These are phyloP conservation scores for Myoxocephalus aenaeus DNA, from an alignment of 2,797 vertebrate species.

Conservation along the genomic window DNA sequence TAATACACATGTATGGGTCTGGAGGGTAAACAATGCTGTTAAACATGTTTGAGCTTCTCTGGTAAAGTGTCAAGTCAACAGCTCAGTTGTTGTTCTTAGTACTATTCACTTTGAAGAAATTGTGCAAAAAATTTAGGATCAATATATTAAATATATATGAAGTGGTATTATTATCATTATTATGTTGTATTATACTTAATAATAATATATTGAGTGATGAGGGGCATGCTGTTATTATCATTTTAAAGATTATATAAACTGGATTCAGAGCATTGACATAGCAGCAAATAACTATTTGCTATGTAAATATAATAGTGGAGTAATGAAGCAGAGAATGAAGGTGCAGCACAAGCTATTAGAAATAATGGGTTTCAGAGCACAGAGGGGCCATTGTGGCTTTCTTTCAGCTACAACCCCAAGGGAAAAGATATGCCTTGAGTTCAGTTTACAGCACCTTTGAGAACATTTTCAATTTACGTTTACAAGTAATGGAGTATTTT, in stretches of 20 bases:
- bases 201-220: no score
- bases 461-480: not conserved
- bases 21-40: no score
- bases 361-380: not conserved
- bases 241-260: no score
- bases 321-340: not conserved
- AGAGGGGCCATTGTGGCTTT: not conserved
- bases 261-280: not conserved
- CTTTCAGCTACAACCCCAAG: not conserved
- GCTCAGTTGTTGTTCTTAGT: not conserved
- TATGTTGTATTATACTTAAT: not conserved
- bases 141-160: no score
- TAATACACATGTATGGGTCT: not conserved
- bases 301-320: not conserved
- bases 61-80: slow-evolving; percentile 25
- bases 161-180: no score
- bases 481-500: not conserved
- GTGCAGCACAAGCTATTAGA: not conserved
- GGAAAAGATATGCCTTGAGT: not conserved
- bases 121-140: no score
- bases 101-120: no score
- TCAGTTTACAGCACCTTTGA: not conserved
- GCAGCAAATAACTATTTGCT: not conserved
- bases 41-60: not conserved
- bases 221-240: not conserved